A percentile compares a stretch with the other conserved stretches of the same genome.
These are phyloP conservation scores for Scotopteryx bipunctaria DNA, from an alignment of 2,888 invertebrate genomes.

Conservation along the genomic window DNA sequence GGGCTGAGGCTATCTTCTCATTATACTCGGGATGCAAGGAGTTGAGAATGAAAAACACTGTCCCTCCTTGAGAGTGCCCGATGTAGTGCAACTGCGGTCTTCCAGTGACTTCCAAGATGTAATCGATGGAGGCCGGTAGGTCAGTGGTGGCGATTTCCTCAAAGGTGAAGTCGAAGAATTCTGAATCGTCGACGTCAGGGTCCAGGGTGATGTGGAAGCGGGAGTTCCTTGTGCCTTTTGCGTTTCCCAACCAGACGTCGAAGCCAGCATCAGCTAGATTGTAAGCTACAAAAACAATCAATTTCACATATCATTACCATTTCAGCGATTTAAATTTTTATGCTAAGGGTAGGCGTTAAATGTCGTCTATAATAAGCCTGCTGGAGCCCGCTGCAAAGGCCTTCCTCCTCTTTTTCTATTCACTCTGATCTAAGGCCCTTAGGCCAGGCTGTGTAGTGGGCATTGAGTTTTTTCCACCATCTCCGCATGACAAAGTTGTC, in stretches of 20 bases:
- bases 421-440: too few species aligned
- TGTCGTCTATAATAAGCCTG: too few species aligned
- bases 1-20: conserved; percentile 58
- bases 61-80: conserved; percentile 73
- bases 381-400: too few species aligned
- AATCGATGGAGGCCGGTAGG: conserved; percentile 65
- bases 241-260: conserved; percentile 93
- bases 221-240: conserved; percentile 89
- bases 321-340: too few species aligned
- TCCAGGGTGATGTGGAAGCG: conserved; percentile 75
- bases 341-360: too few species aligned
- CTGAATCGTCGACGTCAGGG: conserved; percentile 51
- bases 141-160: conserved; percentile 67
- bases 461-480: too few species aligned
- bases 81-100: conserved; percentile 61
- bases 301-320: not conserved
- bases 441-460: too few species aligned
- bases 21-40: conserved; percentile 61
- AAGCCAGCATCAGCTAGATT: conserved; percentile 86
- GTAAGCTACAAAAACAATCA: too few species aligned
- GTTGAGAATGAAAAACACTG: conserved; percentile 56
- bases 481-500: too few species aligned
- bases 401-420: too few species aligned
- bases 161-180: conserved; percentile 66
- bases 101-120: conserved; percentile 51